These are phyloP conservation scores for Syrrhaptes paradoxus DNA, from an alignment of 2,113 vertebrate genomes.

Conservation along the genomic window DNA sequence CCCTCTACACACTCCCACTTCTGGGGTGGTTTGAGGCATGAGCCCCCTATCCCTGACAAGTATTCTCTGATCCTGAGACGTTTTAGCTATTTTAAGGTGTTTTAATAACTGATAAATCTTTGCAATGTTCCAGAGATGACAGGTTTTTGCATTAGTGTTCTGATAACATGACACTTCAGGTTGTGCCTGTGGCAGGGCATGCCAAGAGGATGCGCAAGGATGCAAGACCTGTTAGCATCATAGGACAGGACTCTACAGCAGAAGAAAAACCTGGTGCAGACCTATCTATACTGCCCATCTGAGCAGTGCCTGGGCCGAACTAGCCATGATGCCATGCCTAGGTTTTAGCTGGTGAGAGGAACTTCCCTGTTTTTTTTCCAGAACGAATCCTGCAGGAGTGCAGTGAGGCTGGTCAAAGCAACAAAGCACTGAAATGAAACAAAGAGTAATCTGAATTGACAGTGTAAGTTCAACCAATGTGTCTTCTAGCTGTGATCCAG, in stretches of 20 bases:
- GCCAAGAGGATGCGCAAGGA: fast-evolving
- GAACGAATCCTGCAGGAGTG: neutral
- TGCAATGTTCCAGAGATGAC: neutral
- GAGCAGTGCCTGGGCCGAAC: neutral
- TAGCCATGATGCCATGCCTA: neutral
- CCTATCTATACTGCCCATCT: neutral
- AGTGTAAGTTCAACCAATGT: neutral
- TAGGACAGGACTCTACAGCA: neutral
- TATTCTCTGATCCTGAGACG: neutral
- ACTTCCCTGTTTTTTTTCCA: neutral
- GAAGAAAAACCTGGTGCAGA: neutral
- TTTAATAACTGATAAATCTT: neutral
- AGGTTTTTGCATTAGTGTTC: neutral
- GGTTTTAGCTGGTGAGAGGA: neutral
- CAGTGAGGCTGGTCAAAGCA: neutral
- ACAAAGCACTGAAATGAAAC: neutral
- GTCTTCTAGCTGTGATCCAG: neutral
- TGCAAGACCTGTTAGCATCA: neutral
- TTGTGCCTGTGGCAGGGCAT: neutral
- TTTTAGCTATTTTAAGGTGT: neutral
- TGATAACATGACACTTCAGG: neutral
- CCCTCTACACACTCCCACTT: fast-evolving
- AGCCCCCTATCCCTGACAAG: neutral
- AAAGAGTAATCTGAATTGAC: neutral
- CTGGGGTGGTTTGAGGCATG: neutral